Conservation (phyloP, 2,113 vertebrate genomes). For the Silurus meridionalis region DNA sequence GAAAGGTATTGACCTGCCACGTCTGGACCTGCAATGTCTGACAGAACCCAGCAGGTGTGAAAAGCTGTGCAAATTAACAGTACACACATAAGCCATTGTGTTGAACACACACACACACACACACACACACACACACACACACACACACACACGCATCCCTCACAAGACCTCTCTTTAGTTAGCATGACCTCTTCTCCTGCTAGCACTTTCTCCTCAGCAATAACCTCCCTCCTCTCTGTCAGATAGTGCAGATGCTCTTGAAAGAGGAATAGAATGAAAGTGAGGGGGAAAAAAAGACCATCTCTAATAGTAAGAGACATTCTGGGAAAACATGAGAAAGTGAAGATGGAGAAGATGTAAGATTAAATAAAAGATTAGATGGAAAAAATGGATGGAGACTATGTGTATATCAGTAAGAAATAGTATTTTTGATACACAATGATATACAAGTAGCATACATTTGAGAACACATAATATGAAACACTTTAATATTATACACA, state of each 20-base stretch:
- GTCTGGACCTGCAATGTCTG: slow-evolving; percentile 45
- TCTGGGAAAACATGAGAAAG: slow-evolving; percentile 8
- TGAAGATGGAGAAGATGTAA: neutral
- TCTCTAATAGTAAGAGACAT: neutral
- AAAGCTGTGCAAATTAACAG: slow-evolving; percentile 61
- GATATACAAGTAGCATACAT: neutral
- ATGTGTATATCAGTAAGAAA: neutral
- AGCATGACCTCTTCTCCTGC: slow-evolving; percentile 27
- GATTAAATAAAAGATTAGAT: neutral
- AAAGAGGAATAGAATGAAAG: neutral
- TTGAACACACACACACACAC: slow-evolving; percentile 2
- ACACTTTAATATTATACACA: neutral
- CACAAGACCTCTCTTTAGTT: neutral
- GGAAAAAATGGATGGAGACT: neutral
- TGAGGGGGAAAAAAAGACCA: neutral
- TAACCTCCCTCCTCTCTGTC: slow-evolving; percentile 39
- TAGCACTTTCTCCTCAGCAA: neutral
- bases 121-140: slow-evolving; percentile 25
- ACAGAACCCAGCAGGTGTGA: slow-evolving; percentile 62
- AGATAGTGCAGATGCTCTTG: slow-evolving; percentile 13
- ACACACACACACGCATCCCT: neutral
- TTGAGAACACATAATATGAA: neutral
- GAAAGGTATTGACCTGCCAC: slow-evolving; percentile 50
- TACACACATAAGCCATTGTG: slow-evolving; percentile 29
- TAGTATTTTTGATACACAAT: neutral